phyloP scores from a whole-genome alignment of 1,140 invertebrate genomes.

The Drosophila oshimai region DNA sequence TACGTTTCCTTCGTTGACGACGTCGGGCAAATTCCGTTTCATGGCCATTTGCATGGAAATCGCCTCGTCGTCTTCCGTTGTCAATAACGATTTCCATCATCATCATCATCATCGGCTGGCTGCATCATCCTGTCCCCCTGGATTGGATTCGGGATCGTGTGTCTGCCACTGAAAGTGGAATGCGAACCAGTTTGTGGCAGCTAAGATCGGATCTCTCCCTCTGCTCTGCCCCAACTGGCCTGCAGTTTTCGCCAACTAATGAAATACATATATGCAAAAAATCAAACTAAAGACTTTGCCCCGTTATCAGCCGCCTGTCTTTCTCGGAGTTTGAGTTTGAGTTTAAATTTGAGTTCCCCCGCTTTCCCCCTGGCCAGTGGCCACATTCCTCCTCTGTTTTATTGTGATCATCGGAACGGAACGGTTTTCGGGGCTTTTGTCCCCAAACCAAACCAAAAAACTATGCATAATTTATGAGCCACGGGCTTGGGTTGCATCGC shows the following conservation, averaged over 20 bases:
- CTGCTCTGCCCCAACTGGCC: slow-evolving; percentile 39
- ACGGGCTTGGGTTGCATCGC: slow-evolving; percentile 62
- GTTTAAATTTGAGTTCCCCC: too few relatives aligned
- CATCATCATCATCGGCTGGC: slow-evolving; percentile 39
- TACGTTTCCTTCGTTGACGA: slow-evolving; percentile 60
- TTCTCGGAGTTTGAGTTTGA: slow-evolving; percentile 49
- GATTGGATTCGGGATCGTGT: slow-evolving; percentile 30
- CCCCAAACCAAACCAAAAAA: slow-evolving; percentile 57
- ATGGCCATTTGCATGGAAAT: slow-evolving; percentile 80
- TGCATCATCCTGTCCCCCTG: slow-evolving; percentile 52
- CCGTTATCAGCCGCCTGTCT: slow-evolving; percentile 59
- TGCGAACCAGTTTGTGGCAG: slow-evolving; percentile 63
- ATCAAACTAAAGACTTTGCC: slow-evolving; percentile 58
- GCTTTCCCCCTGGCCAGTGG: not conserved
- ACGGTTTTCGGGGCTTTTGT: slow-evolving; percentile 70
- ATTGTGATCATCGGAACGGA: slow-evolving; percentile 23
- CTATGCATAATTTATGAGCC: slow-evolving; percentile 78
- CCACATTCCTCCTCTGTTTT: slow-evolving; percentile 26
- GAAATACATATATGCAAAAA: slow-evolving; percentile 79
- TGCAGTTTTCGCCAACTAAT: slow-evolving; percentile 77
- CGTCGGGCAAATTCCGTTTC: slow-evolving; percentile 69
- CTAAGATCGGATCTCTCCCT: slow-evolving; percentile 15
- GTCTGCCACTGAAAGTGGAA: slow-evolving; percentile 59
- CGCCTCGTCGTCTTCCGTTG: slow-evolving; percentile 72
- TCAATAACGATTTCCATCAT: slow-evolving; percentile 80